These are phyloP conservation scores for Chromis chromis DNA, from an alignment of 2,797 vertebrate species.

Conservation along the genomic window DNA sequence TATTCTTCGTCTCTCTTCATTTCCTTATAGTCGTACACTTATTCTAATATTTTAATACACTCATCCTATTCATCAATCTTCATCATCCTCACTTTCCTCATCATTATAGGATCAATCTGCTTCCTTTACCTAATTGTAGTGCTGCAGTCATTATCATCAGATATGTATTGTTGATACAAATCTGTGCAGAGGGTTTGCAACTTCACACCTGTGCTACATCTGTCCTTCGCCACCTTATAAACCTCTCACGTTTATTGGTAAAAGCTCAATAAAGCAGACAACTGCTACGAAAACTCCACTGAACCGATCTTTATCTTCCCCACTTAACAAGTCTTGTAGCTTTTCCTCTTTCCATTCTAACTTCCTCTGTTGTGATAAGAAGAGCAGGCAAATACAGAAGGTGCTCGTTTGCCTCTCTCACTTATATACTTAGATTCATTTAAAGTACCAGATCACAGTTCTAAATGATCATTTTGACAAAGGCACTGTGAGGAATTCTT, in stretches of 20 bases:
- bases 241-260: background rate
- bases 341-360: slow-evolving; percentile 3
- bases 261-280: slow-evolving; percentile 1
- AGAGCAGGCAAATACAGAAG: slow-evolving; percentile 20
- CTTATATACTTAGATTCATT: slow-evolving; percentile 36
- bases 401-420: slow-evolving; percentile 34
- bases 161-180: too few relatives aligned
- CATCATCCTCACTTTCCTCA: too few relatives aligned
- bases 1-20: background rate
- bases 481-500: too few relatives aligned
- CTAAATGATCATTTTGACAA: too few relatives aligned
- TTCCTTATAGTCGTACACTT: too few relatives aligned
- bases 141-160: too few relatives aligned
- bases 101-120: too few relatives aligned
- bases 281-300: background rate
- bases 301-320: background rate
- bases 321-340: background rate
- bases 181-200: background rate
- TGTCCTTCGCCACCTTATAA: background rate
- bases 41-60: too few relatives aligned
- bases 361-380: slow-evolving; percentile 9
- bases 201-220: background rate
- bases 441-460: too few relatives aligned
- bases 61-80: too few relatives aligned
- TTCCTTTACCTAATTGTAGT: too few relatives aligned